Evolutionary conservation across 2,797 vertebrate species (phyloP).

Genomic region (Cryptoprocta ferox): DNA sequence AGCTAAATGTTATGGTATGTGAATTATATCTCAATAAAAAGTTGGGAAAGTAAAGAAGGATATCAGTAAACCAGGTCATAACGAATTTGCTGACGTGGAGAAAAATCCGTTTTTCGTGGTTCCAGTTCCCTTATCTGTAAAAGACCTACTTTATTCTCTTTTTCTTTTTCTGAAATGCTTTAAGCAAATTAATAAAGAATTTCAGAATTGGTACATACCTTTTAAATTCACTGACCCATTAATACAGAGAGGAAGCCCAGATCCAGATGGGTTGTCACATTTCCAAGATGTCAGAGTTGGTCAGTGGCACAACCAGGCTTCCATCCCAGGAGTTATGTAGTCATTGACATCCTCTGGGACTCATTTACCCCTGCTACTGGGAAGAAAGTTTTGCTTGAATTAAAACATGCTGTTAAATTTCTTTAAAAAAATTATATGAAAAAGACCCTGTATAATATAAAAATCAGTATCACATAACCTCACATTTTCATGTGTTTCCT

Average conservation of each 20-base stretch:
- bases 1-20: not conserved
- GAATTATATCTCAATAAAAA: not conserved
- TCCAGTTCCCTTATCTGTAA: not conserved
- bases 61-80: not conserved
- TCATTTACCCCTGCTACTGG: not conserved
- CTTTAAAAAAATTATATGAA: not conserved
- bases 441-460: not conserved
- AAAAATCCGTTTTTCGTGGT: not conserved
- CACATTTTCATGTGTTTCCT: not conserved
- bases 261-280: not conserved
- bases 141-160: not conserved
- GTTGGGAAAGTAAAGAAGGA: not conserved
- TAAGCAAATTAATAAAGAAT: slow-evolving; percentile 18
- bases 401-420: not conserved
- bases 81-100: not conserved
- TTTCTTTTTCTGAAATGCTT: slow-evolving; percentile 40
- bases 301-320: not conserved
- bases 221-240: slow-evolving; percentile 15
- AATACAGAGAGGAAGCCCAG: not conserved
- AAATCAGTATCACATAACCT: not conserved
- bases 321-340: not conserved
- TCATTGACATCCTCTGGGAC: not conserved
- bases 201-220: not conserved
- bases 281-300: not conserved
- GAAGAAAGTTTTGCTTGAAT: not conserved